Evolutionary conservation across 2,888 invertebrate species (phyloP), one percentile per base, ranked within the genome.

Genomic region (Nineta flava): DNA sequence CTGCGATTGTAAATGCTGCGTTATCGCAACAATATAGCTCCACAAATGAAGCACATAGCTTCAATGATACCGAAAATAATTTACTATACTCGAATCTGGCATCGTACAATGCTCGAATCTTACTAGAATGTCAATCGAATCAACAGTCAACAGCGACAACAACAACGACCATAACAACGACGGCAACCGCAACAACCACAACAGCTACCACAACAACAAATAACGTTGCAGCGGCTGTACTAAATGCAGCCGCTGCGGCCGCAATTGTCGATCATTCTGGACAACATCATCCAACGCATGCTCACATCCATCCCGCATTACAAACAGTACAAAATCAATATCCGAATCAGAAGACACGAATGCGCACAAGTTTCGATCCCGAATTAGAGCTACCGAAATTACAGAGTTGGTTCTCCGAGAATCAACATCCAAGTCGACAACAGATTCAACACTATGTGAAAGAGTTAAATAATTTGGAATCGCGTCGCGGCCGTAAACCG

Each of bases 331-430:
- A 84, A 62, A 81, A 71, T 58, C 83, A 83, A 65, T 81, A 81
- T 57, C 81, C 82, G 6, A 85, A 83, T 21, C 90, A 88, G 64
- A 92, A 92, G 69, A 91, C 91, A 3, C 77, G 95, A 59, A 93
- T 95, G 90, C 76, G 96, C 56, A 95, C 95, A 15, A 94, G 93
- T 62, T 96, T 96, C 61, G 95, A 96, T 68, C 94, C 95, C 0
- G 95, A 96, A 68, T 74, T 93, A 60, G 97, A 99, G 68, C 70
- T 99, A 54, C 96, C 97, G 1, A 90, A 94, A 61, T 70, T 99
- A 48, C 96, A 97, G 64, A 79, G 88, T 57, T 97, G 97, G 96
- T 99, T 97, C 71, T 79, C 83, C 41, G 91, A 93, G 63, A 97
- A 97, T 66, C 94, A 95, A 59, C 97, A 97, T 65, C 99, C 99